phyloP scores from a whole-genome alignment of 2,888 invertebrate species.

The Frankliniella intonsa region DNA sequence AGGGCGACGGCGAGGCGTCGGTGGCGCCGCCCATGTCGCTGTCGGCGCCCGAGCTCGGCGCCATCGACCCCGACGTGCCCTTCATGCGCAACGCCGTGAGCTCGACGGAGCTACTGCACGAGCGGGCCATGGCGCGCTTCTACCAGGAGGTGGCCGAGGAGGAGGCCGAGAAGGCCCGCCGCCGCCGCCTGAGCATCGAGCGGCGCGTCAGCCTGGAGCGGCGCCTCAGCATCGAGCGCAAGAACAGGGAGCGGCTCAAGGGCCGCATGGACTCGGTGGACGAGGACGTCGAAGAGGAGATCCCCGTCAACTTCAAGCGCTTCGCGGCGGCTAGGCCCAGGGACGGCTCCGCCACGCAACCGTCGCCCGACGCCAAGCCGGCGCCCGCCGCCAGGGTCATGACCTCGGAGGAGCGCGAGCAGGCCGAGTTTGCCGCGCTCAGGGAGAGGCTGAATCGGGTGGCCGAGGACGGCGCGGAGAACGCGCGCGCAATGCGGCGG shows the following conservation, averaged over 20 bases:
- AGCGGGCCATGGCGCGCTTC: slow-evolving; percentile 75
- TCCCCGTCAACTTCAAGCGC: neutral
- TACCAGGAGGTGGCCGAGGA: slow-evolving; percentile 72
- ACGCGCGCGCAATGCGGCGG: slow-evolving; percentile 41
- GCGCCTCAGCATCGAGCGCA: slow-evolving; percentile 27
- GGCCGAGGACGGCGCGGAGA: slow-evolving; percentile 32
- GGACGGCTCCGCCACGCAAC: slow-evolving; percentile 19
- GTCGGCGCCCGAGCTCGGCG: slow-evolving; percentile 72
- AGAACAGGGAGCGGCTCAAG: slow-evolving; percentile 28
- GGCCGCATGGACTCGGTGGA: slow-evolving; percentile 23
- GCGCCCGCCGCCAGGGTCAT: slow-evolving; percentile 25
- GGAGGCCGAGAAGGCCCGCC: slow-evolving; percentile 54
- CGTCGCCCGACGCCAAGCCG: slow-evolving; percentile 30
- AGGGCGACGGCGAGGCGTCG: slow-evolving; percentile 50
- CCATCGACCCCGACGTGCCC: slow-evolving; percentile 50
- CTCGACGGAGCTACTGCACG: slow-evolving; percentile 76
- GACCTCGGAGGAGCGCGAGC: slow-evolving; percentile 28
- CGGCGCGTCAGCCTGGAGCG: slow-evolving; percentile 40
- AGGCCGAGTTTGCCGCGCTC: slow-evolving; percentile 2
- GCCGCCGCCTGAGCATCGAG: slow-evolving; percentile 42
- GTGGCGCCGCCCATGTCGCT: slow-evolving; percentile 75
- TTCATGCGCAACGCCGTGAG: slow-evolving; percentile 68
- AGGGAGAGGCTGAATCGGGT: slow-evolving; percentile 34
- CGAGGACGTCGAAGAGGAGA: slow-evolving; percentile 6
- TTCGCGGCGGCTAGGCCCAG: slow-evolving; percentile 28